Evolutionary conservation across 2,113 vertebrate species (phyloP).

Genomic region (Fregata magnificens): DNA sequence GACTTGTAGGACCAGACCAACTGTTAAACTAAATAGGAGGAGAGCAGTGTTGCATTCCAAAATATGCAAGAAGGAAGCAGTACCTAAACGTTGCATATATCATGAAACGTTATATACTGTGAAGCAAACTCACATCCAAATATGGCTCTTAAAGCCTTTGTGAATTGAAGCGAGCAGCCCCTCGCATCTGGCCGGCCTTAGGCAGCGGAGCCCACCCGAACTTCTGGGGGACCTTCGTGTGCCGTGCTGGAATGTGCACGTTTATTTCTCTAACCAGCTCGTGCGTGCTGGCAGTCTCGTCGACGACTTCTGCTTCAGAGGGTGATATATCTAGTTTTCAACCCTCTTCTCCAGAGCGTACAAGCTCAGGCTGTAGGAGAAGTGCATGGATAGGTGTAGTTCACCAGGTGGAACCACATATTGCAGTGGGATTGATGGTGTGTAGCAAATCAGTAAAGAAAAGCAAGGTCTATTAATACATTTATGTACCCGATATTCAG

Average conservation of each 20-base stretch:
- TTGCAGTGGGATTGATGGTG: fast-evolving
- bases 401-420: fast-evolving
- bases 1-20: neutral
- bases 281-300: fast-evolving
- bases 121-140: neutral
- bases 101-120: neutral
- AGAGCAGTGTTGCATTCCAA: neutral
- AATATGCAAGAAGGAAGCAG: neutral
- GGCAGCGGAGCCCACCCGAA: neutral
- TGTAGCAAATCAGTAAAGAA: neutral
- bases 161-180: neutral
- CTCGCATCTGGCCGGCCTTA: neutral
- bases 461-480: neutral
- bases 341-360: neutral
- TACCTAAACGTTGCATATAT: neutral
- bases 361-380: neutral
- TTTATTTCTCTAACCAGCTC: neutral
- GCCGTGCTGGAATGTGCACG: fast-evolving
- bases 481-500: neutral
- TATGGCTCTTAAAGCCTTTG: neutral
- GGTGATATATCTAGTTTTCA: neutral
- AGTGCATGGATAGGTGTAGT: neutral
- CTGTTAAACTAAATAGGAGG: neutral
- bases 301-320: neutral
- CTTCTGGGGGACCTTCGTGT: neutral